Evolutionary conservation across 2,888 invertebrate species (phyloP), one percentile per base, ranked within the genome.

Genomic region (Augiades crinisus): DNA sequence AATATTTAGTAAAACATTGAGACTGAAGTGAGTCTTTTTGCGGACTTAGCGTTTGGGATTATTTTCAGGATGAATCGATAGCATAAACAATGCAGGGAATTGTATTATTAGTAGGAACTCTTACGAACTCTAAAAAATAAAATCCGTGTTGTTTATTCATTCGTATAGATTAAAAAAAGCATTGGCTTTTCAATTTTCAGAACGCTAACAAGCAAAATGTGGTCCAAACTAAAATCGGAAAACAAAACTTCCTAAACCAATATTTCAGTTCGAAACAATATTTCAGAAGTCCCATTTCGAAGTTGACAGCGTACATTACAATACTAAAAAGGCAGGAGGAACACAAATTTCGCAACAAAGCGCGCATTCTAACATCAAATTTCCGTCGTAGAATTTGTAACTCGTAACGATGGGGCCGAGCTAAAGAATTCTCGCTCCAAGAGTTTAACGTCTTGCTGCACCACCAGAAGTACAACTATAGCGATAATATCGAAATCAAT

Each of bases 291-390:
- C 36, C 50, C 50, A 41, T 50, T 50, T 43, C 10, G 43, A 43
- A 50, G 43, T 50, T 50, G 50, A 50, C 50, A 43, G 50, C 50
- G 14, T 30, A 17, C 41, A 13, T 49, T 50, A 50, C 50, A 50
- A 30, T 43, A 50, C 43, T 43, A 50, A 50, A 50, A 50, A 43
- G 50, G 10, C 50, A 22, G 34, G 33, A 17, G 47, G 22, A 21
- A 43, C 50, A 43, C 43, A 36, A 50, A 43, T 50, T 49, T 36
- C 30, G 5, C 34, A 41, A 50, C 50, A 50, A 50, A 43, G 43
- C 50, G 27, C 27, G 36, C 34, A 36, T 50, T 30, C 50, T 36
- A 36, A 50, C 43, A 43, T 50, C 49, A 49, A 43, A 50, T 43
- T 41, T 49, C 40, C 21, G 27, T 33, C 22, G 38, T 37, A 40